These are phyloP conservation scores for Alsophila aescularia DNA, from an alignment of 2,888 invertebrate genomes.

Conservation along the genomic window DNA sequence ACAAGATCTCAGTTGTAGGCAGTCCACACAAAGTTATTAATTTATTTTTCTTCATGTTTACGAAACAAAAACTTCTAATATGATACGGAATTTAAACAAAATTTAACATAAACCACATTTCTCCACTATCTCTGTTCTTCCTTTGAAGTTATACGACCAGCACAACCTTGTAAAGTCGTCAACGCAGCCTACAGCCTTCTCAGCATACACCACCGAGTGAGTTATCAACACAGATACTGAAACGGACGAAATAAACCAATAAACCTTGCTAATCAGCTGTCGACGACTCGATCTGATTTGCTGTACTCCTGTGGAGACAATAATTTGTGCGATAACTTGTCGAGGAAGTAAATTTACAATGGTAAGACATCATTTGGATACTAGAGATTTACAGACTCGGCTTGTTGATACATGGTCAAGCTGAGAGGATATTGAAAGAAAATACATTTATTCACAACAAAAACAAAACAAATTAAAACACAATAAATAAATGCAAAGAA, in stretches of 20 bases:
- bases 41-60: too few relatives aligned
- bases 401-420: too few relatives aligned
- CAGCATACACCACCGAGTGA: constrained; percentile 15
- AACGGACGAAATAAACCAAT: constrained; percentile 4
- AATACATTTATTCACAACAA: too few relatives aligned
- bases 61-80: too few relatives aligned
- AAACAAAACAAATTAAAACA: too few relatives aligned
- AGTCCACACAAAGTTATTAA: too few relatives aligned
- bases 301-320: constrained; percentile 6
- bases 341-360: not conserved
- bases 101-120: not conserved
- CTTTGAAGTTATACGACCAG: constrained; percentile 27
- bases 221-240: constrained; percentile 23
- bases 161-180: constrained; percentile 20
- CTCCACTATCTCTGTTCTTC: not conserved
- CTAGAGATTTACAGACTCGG: too few relatives aligned
- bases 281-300: constrained; percentile 21
- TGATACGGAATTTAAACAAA: not conserved
- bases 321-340: constrained; percentile 12
- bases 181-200: constrained; percentile 22
- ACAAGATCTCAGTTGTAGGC: too few relatives aligned
- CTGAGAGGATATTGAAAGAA: too few relatives aligned
- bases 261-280: constrained; percentile 21
- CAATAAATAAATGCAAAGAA: too few relatives aligned
- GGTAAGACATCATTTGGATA: too few relatives aligned